Evolutionary conservation across 2,888 invertebrate genomes (phyloP).

Genomic region (Melitaea athalia): DNA sequence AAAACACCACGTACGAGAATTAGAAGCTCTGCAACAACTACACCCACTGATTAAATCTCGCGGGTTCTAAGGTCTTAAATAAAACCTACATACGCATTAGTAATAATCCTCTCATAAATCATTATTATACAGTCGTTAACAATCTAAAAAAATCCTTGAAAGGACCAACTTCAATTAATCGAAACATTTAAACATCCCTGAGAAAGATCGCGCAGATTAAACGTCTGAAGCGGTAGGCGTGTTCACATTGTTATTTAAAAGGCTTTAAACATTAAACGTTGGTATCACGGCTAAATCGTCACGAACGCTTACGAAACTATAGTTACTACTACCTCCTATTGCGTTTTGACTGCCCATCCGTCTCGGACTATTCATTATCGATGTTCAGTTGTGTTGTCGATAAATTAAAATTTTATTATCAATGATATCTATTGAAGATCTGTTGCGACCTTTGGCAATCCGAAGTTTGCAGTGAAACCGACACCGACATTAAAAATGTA

Average conservation of each 20-base stretch:
- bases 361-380: slow-evolving; percentile 36
- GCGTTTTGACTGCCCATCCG: slow-evolving; percentile 37
- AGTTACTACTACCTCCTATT: background rate
- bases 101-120: background rate
- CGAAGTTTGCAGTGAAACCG: background rate
- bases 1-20: too few relatives aligned
- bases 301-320: slow-evolving; percentile 53
- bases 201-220: slow-evolving; percentile 69
- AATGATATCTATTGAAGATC: slow-evolving; percentile 12
- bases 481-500: too few relatives aligned
- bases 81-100: background rate
- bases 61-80: background rate
- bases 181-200: slow-evolving; percentile 59
- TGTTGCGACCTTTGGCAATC: slow-evolving; percentile 5
- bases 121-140: slow-evolving; percentile 6
- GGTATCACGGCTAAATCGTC: slow-evolving; percentile 61
- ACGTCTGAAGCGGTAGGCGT: slow-evolving; percentile 66
- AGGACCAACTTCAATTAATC: slow-evolving; percentile 49
- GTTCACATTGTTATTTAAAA: slow-evolving; percentile 74
- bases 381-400: slow-evolving; percentile 22
- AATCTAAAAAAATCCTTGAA: slow-evolving; percentile 54
- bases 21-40: too few relatives aligned
- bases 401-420: slow-evolving; percentile 28
- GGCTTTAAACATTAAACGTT: slow-evolving; percentile 64
- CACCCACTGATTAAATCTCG: too few relatives aligned